Conservation (phyloP, 2,888 invertebrate species). For the Ecliptopera silaceata region DNA sequence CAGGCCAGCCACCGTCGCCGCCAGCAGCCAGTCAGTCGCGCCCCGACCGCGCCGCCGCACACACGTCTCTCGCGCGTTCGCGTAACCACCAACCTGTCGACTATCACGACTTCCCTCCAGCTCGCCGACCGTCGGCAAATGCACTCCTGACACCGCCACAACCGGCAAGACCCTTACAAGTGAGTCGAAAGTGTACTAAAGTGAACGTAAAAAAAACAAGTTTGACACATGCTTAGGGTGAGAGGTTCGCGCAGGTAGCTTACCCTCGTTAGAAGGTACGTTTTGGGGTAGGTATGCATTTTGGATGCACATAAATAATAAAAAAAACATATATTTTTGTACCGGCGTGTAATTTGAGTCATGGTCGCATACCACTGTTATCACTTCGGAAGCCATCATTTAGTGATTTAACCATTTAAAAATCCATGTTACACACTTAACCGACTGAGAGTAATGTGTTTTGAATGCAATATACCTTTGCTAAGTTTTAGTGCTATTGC, state of each 20-base stretch:
- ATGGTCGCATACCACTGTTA: slow-evolving; percentile 1
- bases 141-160: slow-evolving; percentile 65
- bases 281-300: slow-evolving; percentile 15
- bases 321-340: not conserved
- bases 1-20: not conserved
- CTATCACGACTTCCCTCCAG: slow-evolving; percentile 41
- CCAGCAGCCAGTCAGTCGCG: slow-evolving; percentile 52
- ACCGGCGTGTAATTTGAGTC: slow-evolving; percentile 1
- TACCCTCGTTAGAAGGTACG: slow-evolving; percentile 18
- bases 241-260: slow-evolving; percentile 8
- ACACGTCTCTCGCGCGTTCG: slow-evolving; percentile 39
- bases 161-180: slow-evolving; percentile 50
- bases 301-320: slow-evolving; percentile 2
- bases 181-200: slow-evolving; percentile 47
- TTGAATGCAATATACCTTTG: not conserved
- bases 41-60: slow-evolving; percentile 46
- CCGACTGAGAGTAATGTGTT: not conserved
- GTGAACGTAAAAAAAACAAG: slow-evolving; percentile 13
- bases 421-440: not conserved
- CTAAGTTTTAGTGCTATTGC: not conserved
- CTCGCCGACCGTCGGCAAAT: slow-evolving; percentile 48
- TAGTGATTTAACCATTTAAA: slow-evolving; percentile 1
- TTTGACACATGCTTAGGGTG: slow-evolving; percentile 3
- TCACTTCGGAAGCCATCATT: not conserved
- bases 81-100: slow-evolving; percentile 33